Conservation (phyloP, 2,113 vertebrate genomes). For the Hystrix brachyura region DNA sequence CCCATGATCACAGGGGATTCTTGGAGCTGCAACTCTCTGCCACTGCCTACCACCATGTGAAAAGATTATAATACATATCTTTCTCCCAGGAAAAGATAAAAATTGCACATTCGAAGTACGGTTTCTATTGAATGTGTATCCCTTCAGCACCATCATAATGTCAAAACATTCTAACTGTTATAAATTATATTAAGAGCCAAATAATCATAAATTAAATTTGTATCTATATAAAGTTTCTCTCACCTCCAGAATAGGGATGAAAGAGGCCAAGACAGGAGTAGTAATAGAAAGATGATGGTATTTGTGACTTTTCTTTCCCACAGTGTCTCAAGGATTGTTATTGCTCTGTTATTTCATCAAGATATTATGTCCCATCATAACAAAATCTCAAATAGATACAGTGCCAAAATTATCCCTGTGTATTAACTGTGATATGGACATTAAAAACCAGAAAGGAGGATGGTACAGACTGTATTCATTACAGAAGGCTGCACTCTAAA, state of each 20-base stretch:
- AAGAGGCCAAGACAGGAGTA: neutral
- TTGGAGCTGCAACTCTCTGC: neutral
- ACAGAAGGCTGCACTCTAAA: neutral
- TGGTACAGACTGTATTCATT: neutral
- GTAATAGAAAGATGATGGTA: neutral
- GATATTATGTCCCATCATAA: neutral
- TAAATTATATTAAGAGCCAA: neutral
- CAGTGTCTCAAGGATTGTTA: accelerated
- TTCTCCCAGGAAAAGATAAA: neutral
- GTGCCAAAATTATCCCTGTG: neutral
- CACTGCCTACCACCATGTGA: neutral
- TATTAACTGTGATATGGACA: neutral
- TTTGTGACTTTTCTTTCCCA: neutral
- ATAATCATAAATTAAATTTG: neutral
- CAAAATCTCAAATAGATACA: neutral
- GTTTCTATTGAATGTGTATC: neutral
- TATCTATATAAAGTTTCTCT: neutral
- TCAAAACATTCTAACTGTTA: neutral
- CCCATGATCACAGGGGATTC: neutral
- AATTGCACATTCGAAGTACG: neutral
- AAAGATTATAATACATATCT: neutral
- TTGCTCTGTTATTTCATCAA: neutral
- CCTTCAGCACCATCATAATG: neutral
- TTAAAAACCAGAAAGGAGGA: neutral
- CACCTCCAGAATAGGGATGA: neutral